A percentile compares a stretch with the other conserved stretches of the same genome.
Evolutionary conservation across 2,888 invertebrate genomes (phyloP).

Genomic region (Acronicta psi): DNA sequence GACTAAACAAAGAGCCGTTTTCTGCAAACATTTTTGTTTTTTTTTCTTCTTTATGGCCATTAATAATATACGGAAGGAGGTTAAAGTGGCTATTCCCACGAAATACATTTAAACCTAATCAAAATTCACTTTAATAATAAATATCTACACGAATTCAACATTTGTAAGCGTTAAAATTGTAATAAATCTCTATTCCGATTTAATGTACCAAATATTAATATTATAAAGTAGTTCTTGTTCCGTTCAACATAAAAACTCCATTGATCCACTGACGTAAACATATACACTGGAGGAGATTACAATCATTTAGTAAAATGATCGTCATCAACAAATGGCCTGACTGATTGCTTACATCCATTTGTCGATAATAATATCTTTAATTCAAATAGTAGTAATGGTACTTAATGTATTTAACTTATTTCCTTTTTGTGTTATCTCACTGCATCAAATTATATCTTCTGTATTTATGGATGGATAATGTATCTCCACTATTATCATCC

Average conservation of each 20-base stretch:
- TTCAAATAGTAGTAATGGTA: background rate
- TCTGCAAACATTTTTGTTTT: too few species aligned
- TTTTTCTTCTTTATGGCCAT: background rate
- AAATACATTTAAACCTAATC: background rate
- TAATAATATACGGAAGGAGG: background rate
- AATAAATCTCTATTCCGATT: background rate
- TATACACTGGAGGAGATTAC: constrained; percentile 16
- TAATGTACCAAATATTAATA: constrained; percentile 2
- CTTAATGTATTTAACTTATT: constrained; percentile 15
- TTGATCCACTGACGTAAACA: constrained; percentile 9
- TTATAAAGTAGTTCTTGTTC: background rate
- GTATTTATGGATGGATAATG: background rate
- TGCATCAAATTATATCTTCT: background rate
- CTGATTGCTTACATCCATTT: constrained; percentile 14
- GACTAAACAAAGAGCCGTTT: too few species aligned
- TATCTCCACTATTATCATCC: background rate
- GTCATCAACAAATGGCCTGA: constrained; percentile 11
- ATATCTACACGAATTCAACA: constrained; percentile 10
- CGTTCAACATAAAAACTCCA: background rate
- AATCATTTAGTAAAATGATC: constrained; percentile 34
- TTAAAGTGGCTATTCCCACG: background rate
- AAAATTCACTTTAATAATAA: background rate
- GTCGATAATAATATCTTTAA: constrained; percentile 16
- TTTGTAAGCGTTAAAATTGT: background rate
- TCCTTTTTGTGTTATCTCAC: constrained; percentile 1